Percentiles rank a stretch among this genome's conserved stretches.
Conservation (phyloP, 2,888 invertebrate species). For the Hirtodrosophila duncani region DNA sequence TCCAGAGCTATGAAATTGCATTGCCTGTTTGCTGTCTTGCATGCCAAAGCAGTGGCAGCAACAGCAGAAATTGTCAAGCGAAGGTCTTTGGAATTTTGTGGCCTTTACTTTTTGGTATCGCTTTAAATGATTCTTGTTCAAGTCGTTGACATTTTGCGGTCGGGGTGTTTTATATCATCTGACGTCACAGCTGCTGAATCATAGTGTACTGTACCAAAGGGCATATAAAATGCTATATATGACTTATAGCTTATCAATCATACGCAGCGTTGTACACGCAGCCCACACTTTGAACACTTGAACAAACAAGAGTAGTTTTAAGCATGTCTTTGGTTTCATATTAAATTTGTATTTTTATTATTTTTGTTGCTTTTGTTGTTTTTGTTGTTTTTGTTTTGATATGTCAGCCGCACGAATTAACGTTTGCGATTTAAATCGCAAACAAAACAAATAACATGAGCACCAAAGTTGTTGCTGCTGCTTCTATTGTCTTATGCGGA, state of each 20-base stretch:
- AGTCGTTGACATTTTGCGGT: slow-evolving; percentile 55
- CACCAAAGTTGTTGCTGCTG: slow-evolving; percentile 22
- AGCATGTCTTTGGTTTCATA: slow-evolving; percentile 16
- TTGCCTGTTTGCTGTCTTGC: slow-evolving; percentile 45
- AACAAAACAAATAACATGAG: slow-evolving; percentile 39
- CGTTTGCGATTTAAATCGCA: slow-evolving; percentile 41
- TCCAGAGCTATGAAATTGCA: slow-evolving; percentile 44
- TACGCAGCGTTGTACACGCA: slow-evolving; percentile 49
- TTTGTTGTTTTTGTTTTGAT: slow-evolving; percentile 42
- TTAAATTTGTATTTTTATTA: slow-evolving; percentile 17
- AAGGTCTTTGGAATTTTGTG: slow-evolving; percentile 45
- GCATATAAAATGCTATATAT: too few species aligned
- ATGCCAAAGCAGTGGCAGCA: slow-evolving; percentile 48
- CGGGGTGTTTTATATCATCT: slow-evolving; percentile 9
- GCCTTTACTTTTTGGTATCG: slow-evolving; percentile 58
- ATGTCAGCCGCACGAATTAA: slow-evolving; percentile 69
- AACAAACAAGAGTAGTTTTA: slow-evolving; percentile 12
- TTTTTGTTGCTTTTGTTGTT: slow-evolving; percentile 6
- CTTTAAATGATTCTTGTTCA: slow-evolving; percentile 18
- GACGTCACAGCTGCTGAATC: slow-evolving; percentile 62
- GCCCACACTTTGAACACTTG: slow-evolving; percentile 27
- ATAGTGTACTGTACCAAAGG: slow-evolving; percentile 50
- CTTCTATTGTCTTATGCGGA: slow-evolving; percentile 54
- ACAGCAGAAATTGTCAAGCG: slow-evolving; percentile 44
- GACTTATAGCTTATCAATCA: slow-evolving; percentile 69